A percentile compares a stretch with the other conserved stretches of the same genome.
These are phyloP conservation scores for Centruroides vittatus DNA, from an alignment of 1,140 invertebrate genomes.

Conservation along the genomic window DNA sequence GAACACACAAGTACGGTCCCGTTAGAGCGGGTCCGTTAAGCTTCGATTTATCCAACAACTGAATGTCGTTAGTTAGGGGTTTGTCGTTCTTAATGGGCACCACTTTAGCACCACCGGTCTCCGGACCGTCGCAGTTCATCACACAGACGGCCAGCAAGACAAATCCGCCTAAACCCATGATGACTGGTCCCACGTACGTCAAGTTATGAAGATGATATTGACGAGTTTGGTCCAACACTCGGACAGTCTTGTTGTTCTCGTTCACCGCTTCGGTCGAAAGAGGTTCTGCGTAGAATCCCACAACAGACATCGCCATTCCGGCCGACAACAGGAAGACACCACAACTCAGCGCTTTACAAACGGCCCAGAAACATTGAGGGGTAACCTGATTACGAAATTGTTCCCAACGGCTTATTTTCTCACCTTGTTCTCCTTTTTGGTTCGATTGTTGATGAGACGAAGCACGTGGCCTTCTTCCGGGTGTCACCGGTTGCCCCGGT, in stretches of 20 bases:
- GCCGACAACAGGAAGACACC: constrained; percentile 67
- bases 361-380: constrained; percentile 61
- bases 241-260: constrained; percentile 60
- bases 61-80: neutral
- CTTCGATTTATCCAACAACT: constrained; percentile 2
- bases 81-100: constrained; percentile 8
- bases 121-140: constrained; percentile 70
- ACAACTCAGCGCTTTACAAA: constrained; percentile 67
- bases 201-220: constrained; percentile 64
- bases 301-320: constrained; percentile 76
- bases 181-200: constrained; percentile 77
- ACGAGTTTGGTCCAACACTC: constrained; percentile 24
- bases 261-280: constrained; percentile 60
- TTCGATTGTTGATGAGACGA: constrained; percentile 17
- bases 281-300: constrained; percentile 57
- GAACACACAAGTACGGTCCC: constrained; percentile 6
- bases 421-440: constrained; percentile 11
- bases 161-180: constrained; percentile 85
- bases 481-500: constrained; percentile 16
- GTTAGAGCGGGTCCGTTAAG: constrained; percentile 1
- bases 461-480: constrained; percentile 17
- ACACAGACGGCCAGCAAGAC: constrained; percentile 84
- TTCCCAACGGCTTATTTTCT: constrained; percentile 7
- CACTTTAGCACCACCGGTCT: constrained; percentile 14
- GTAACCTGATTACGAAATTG: constrained; percentile 14